Conservation (phyloP, 1,140 invertebrate genomes). For the Dreissena polymorpha region DNA sequence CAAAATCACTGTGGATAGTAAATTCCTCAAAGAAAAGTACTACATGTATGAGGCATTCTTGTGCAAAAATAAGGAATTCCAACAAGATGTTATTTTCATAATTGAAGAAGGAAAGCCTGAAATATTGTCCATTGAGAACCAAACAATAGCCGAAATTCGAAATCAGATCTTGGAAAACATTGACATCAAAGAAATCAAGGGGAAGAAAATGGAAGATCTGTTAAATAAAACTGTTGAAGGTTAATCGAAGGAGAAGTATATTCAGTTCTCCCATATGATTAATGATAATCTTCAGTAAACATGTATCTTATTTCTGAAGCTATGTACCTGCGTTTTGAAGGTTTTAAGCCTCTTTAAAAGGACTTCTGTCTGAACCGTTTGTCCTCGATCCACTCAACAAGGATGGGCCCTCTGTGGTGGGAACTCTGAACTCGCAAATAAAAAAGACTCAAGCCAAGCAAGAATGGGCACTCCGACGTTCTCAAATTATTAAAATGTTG, state of each 20-base stretch:
- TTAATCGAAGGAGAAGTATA: not conserved
- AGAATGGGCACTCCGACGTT: too few species aligned
- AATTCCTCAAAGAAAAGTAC: constrained; percentile 13
- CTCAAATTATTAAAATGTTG: too few species aligned
- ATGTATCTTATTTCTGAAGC: too few species aligned
- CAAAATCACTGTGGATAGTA: constrained; percentile 22
- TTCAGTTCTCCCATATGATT: too few species aligned
- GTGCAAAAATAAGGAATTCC: not conserved
- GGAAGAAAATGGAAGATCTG: not conserved
- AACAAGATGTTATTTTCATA: not conserved
- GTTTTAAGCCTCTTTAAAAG: too few species aligned
- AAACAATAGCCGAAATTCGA: constrained; percentile 1
- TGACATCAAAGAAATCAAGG: constrained; percentile 3
- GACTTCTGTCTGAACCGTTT: too few species aligned
- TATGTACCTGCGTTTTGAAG: too few species aligned
- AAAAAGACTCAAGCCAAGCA: too few species aligned
- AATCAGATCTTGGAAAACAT: constrained; percentile 12
- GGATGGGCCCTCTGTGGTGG: too few species aligned
- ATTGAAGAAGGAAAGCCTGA: not conserved
- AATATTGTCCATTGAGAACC: not conserved
- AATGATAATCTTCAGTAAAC: too few species aligned
- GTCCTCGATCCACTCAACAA: too few species aligned
- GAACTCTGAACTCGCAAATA: too few species aligned
- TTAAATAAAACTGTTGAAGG: constrained; percentile 9
- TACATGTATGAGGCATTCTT: not conserved